These are phyloP conservation scores for Charadrius vociferus DNA, from an alignment of 2,113 vertebrate genomes.

Conservation along the genomic window DNA sequence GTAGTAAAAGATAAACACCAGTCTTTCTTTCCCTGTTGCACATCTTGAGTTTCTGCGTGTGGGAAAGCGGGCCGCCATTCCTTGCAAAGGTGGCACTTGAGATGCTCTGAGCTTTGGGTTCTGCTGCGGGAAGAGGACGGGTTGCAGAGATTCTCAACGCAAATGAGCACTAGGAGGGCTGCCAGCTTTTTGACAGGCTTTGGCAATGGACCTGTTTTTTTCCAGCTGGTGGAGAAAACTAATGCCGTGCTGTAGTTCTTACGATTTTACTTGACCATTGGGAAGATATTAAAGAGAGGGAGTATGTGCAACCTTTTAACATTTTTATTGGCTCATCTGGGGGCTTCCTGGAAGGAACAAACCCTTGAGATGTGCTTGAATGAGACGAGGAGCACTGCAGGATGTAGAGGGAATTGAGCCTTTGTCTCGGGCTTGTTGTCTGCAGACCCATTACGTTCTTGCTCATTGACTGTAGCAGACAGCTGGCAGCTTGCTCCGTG, in stretches of 20 bases:
- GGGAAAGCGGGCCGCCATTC: background rate
- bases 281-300: background rate
- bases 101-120: background rate
- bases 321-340: background rate
- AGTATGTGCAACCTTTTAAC: background rate
- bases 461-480: background rate
- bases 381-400: background rate
- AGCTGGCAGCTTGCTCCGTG: background rate
- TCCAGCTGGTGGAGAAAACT: background rate
- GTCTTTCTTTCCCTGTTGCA: background rate
- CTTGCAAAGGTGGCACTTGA: background rate
- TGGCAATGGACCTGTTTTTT: background rate
- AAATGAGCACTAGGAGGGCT: background rate
- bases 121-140: background rate
- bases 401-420: background rate
- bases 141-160: background rate
- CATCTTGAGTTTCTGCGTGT: background rate
- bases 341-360: background rate
- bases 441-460: background rate
- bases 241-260: background rate
- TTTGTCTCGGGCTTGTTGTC: background rate
- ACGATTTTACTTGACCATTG: background rate
- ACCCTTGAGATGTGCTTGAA: background rate
- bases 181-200: background rate
- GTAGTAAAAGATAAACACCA: background rate